Evolutionary conservation across 2,888 invertebrate genomes (phyloP).

Genomic region (Ischnura elegans): DNA sequence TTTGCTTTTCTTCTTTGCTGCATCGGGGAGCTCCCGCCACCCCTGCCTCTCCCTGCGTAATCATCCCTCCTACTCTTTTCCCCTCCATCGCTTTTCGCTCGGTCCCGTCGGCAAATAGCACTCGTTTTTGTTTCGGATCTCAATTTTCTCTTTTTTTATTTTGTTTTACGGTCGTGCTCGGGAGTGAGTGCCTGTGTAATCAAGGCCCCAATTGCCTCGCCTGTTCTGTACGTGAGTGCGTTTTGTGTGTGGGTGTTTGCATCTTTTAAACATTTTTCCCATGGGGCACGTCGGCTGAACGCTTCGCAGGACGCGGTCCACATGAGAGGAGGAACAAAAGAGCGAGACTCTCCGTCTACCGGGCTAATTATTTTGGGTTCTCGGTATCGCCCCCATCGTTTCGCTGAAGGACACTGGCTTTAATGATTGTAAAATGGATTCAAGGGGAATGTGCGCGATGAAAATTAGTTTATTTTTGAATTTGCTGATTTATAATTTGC

Average conservation of each 20-base stretch:
- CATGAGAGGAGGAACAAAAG: not conserved
- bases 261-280: not conserved
- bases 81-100: not conserved
- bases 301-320: not conserved
- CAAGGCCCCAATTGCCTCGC: slow-evolving; percentile 17
- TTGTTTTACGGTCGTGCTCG: not conserved
- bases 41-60: not conserved
- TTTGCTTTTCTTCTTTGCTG: not conserved
- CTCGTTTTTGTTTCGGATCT: not conserved
- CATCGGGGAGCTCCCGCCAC: not conserved
- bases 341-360: not conserved
- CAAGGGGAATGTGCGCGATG: no score
- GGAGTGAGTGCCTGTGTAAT: slow-evolving; percentile 20
- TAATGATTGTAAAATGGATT: not conserved
- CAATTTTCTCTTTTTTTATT: not conserved
- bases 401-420: not conserved
- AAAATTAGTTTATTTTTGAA: no score
- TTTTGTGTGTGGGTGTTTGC: no score
- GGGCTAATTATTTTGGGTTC: not conserved
- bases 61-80: not conserved
- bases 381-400: not conserved
- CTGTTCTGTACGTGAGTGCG: no score
- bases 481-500: no score
- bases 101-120: not conserved
- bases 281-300: not conserved